A percentile compares a stretch with the other conserved stretches of the same genome.
Conservation (phyloP, 2,113 vertebrate species). For the Numida meleagris region DNA sequence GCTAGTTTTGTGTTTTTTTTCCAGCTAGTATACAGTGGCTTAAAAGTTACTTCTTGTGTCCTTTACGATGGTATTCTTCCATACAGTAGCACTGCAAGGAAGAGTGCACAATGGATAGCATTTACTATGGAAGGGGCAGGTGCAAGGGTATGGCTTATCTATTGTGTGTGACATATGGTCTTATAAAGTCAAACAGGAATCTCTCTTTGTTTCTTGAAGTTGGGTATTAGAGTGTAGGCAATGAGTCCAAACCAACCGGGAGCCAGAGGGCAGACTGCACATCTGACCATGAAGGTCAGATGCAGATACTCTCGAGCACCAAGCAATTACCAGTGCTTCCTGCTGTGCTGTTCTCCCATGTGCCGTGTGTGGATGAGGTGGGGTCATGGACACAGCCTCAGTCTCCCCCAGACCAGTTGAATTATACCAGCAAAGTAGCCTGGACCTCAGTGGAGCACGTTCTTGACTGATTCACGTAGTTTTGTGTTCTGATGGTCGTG, state of each 20-base stretch:
- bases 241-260: slow-evolving; percentile 25
- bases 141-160: background rate
- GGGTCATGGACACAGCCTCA: background rate
- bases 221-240: background rate
- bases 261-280: slow-evolving; percentile 27
- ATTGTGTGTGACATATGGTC: background rate
- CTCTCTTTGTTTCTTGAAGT: background rate
- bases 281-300: slow-evolving; percentile 45
- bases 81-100: background rate
- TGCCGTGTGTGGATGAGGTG: background rate
- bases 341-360: background rate
- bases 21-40: background rate
- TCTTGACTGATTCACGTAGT: rapidly evolving
- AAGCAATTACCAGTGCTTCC: background rate
- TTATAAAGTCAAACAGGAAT: background rate
- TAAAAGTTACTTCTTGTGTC: background rate
- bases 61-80: background rate
- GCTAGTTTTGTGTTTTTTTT: background rate
- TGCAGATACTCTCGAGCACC: background rate
- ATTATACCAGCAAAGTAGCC: background rate
- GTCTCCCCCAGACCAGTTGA: background rate
- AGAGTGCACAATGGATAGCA: background rate
- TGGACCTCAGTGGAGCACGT: background rate
- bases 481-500: slow-evolving; percentile 26
- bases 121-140: background rate